Evolutionary conservation across 2,888 invertebrate species (phyloP).

Genomic region (Eristalis intricaria): DNA sequence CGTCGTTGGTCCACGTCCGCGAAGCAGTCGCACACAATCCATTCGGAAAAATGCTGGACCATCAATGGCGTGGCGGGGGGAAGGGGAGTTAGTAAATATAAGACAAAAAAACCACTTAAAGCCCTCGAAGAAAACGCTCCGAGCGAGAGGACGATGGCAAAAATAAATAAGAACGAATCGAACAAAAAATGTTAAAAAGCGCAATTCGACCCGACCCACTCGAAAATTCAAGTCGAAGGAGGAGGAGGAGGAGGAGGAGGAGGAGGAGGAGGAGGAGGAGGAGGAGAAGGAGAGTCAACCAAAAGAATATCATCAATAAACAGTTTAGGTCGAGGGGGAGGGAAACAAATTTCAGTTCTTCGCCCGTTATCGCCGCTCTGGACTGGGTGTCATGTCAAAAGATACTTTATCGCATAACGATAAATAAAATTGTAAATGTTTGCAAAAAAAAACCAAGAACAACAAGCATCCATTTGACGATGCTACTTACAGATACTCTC

Average conservation of each 20-base stretch:
- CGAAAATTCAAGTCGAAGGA: not conserved
- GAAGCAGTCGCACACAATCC: not conserved
- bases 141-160: slow-evolving; percentile 11
- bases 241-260: not conserved
- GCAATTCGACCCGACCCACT: slow-evolving; percentile 27
- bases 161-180: slow-evolving; percentile 14
- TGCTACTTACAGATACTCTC: slow-evolving; percentile 19
- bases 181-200: not conserved
- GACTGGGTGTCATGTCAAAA: slow-evolving; percentile 19
- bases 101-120: slow-evolving; percentile 17
- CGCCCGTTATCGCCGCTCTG: slow-evolving; percentile 1
- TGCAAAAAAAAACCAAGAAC: slow-evolving; percentile 27
- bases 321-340: slow-evolving; percentile 26
- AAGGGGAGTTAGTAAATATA: slow-evolving; percentile 10
- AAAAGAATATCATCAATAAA: slow-evolving; percentile 41
- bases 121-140: slow-evolving; percentile 1
- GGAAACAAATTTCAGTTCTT: slow-evolving; percentile 12
- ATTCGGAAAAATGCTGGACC: not conserved
- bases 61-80: not conserved
- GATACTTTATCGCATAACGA: slow-evolving; percentile 54
- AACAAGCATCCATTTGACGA: slow-evolving; percentile 11
- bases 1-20: not conserved
- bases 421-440: slow-evolving; percentile 67
- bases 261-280: not conserved
- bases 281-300: not conserved